These are phyloP conservation scores for Alosa sapidissima DNA, from an alignment of 2,797 vertebrate genomes.

Conservation along the genomic window DNA sequence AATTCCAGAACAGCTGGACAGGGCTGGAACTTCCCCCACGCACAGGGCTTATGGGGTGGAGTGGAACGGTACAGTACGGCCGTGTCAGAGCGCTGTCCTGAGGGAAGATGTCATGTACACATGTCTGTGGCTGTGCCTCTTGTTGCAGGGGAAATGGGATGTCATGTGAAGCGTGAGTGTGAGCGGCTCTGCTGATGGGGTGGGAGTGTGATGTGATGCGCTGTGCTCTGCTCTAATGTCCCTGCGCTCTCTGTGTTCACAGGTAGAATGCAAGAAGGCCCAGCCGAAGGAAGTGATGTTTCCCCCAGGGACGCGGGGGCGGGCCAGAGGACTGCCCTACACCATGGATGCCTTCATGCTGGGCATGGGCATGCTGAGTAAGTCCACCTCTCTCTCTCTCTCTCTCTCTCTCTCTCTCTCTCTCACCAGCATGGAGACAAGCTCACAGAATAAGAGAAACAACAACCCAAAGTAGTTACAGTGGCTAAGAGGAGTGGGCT, in stretches of 20 bases:
- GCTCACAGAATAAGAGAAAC: conserved; percentile 15
- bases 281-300: conserved; percentile 94
- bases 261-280: conserved; percentile 96
- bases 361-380: conserved; percentile 92
- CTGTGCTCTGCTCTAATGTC: not conserved
- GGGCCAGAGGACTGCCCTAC: conserved; percentile 85
- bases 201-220: not conserved
- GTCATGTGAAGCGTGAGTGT: not conserved
- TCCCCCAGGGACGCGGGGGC: conserved; percentile 86
- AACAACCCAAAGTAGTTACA: not conserved
- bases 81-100: not conserved
- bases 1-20: not conserved
- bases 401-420: not conserved
- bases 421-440: conserved; percentile 10
- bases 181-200: too few relatives aligned
- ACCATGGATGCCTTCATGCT: conserved; percentile 93
- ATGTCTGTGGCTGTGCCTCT: too few relatives aligned
- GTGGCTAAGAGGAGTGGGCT: not conserved
- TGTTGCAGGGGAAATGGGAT: not conserved
- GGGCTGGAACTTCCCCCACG: not conserved
- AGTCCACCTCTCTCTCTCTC: conserved; percentile 58
- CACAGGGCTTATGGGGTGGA: not conserved
- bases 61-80: not conserved
- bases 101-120: not conserved
- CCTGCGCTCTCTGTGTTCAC: conserved; percentile 52